A percentile compares a stretch with the other conserved stretches of the same genome.
phyloP scores from a whole-genome alignment of 2,888 invertebrate species.

The Tanaodytes sp. region DNA sequence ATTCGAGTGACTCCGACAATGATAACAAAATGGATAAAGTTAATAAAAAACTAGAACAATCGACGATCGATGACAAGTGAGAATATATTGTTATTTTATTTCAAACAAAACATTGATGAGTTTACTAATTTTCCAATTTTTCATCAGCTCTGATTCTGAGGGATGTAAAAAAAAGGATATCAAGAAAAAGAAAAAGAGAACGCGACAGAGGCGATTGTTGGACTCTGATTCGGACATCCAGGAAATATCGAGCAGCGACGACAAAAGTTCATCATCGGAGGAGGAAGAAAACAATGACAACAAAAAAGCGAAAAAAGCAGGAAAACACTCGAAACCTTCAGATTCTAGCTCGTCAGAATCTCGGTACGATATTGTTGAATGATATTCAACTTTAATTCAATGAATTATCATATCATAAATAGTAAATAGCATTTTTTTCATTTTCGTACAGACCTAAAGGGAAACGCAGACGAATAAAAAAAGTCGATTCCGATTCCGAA shows the following conservation, averaged over 20 bases:
- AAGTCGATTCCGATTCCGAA: slow-evolving; percentile 61
- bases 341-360: slow-evolving; percentile 62
- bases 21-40: slow-evolving; percentile 56
- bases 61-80: slow-evolving; percentile 35
- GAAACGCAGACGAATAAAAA: slow-evolving; percentile 67
- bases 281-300: slow-evolving; percentile 25
- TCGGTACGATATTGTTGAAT: slow-evolving; percentile 23
- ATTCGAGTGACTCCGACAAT: slow-evolving; percentile 65
- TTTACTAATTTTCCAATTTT: too few relatives aligned
- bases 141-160: slow-evolving; percentile 41
- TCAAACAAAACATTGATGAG: too few relatives aligned
- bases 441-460: slow-evolving; percentile 62
- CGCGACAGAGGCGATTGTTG: slow-evolving; percentile 56
- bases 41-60: slow-evolving; percentile 45
- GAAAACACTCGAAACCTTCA: slow-evolving; percentile 59
- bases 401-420: too few relatives aligned
- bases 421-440: too few relatives aligned
- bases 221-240: slow-evolving; percentile 64
- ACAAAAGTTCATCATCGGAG: slow-evolving; percentile 45
- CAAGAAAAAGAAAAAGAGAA: slow-evolving; percentile 52
- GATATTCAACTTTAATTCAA: too few relatives aligned
- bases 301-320: slow-evolving; percentile 55
- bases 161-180: slow-evolving; percentile 14
- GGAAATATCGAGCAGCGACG: slow-evolving; percentile 17
- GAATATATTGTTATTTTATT: slow-evolving; percentile 1